Percentiles rank a stretch among this genome's conserved stretches.
Conservation (phyloP, 2,113 vertebrate species). For the Pionites leucogaster region DNA sequence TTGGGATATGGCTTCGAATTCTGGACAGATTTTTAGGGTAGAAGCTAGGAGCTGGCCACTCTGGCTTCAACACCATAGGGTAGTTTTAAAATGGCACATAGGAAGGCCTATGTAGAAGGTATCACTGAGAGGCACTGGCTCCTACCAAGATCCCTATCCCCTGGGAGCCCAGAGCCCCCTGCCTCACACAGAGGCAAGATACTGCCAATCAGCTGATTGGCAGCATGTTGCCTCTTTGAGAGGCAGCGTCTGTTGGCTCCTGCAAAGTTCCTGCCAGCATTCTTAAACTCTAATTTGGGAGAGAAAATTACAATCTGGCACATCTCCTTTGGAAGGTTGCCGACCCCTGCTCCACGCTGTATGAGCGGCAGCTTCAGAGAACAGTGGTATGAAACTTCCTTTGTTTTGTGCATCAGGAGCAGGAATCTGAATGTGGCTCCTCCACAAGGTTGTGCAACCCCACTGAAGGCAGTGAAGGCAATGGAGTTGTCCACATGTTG, state of each 20-base stretch:
- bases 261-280: conserved; percentile 68
- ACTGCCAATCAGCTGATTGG: conserved; percentile 71
- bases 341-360: conserved; percentile 53
- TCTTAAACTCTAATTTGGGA: conserved; percentile 71
- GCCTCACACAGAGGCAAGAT: conserved; percentile 53
- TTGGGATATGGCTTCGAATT: neutral
- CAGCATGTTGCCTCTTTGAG: conserved; percentile 59
- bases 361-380: neutral
- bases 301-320: conserved; percentile 70
- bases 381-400: neutral
- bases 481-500: conserved; percentile 50
- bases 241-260: conserved; percentile 69
- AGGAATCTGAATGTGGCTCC: neutral
- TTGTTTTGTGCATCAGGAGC: neutral
- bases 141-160: neutral
- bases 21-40: neutral
- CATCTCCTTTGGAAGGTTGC: conserved; percentile 65
- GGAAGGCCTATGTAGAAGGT: neutral
- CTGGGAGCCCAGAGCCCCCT: conserved; percentile 10
- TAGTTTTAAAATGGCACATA: neutral
- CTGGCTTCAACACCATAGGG: neutral
- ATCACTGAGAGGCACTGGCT: neutral
- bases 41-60: neutral
- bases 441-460: neutral
- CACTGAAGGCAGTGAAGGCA: neutral